Evolutionary conservation across 2,797 vertebrate species (phyloP).

Genomic region (Pangasius djambal): DNA sequence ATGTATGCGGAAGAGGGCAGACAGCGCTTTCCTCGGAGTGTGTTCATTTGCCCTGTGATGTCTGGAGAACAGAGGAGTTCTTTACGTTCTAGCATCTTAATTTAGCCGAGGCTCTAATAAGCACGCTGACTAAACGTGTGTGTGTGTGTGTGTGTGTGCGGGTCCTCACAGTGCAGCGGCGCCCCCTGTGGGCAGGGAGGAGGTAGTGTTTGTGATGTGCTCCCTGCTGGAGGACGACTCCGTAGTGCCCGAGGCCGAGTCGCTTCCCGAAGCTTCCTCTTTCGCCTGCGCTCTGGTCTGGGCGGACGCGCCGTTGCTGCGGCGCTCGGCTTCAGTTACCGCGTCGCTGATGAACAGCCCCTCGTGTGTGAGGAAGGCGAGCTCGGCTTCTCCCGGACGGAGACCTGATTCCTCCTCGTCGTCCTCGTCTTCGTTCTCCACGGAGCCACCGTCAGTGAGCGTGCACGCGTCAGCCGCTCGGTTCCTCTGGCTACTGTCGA

Average conservation of each 20-base stretch:
- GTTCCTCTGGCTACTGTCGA: constrained; percentile 86
- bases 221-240: constrained; percentile 86
- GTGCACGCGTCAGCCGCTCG: constrained; percentile 57
- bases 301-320: constrained; percentile 51
- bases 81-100: neutral
- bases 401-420: constrained; percentile 53
- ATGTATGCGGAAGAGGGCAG: no score
- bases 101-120: neutral
- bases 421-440: constrained; percentile 54
- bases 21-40: no score
- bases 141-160: no score
- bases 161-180: constrained; percentile 77
- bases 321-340: constrained; percentile 75
- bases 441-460: constrained; percentile 65
- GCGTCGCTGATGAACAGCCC: constrained; percentile 96
- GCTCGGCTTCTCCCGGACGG: constrained; percentile 80
- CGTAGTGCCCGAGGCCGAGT: constrained; percentile 79
- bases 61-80: no score
- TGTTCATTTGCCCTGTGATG: no score
- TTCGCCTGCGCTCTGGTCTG: constrained; percentile 60
- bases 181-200: constrained; percentile 67
- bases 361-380: constrained; percentile 94
- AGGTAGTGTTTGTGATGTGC: constrained; percentile 69
- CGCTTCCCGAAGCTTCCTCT: constrained; percentile 77
- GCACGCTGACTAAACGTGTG: neutral